phyloP scores from a whole-genome alignment of 2,797 vertebrate species.

The Lateolabrax maculatus region DNA sequence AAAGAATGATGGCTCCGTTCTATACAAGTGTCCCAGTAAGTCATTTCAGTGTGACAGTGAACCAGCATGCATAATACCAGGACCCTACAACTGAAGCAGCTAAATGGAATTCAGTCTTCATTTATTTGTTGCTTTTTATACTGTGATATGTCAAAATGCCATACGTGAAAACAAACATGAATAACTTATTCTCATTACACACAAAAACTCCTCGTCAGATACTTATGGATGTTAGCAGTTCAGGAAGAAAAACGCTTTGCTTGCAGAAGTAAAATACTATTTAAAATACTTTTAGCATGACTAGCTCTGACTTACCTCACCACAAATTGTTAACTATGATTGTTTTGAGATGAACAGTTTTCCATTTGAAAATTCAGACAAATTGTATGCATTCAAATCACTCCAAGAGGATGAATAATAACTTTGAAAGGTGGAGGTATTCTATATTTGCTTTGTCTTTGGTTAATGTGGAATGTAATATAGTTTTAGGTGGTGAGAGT shows the following conservation, averaged over 20 bases:
- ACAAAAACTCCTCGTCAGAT: too few relatives aligned
- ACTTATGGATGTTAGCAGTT: not conserved
- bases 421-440: not conserved
- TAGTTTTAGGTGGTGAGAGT: not conserved
- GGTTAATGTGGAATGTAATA: not conserved
- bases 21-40: not conserved
- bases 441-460: not conserved
- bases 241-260: not conserved
- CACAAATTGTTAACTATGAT: not conserved
- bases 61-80: not conserved
- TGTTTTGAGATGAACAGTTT: not conserved
- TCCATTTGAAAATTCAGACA: not conserved
- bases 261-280: not conserved
- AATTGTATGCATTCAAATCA: not conserved
- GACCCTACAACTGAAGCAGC: not conserved
- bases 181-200: too few relatives aligned
- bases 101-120: not conserved
- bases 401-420: not conserved
- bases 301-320: not conserved
- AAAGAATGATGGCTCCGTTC: not conserved
- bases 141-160: not conserved
- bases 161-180: not conserved
- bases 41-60: not conserved
- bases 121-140: not conserved
- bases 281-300: not conserved